Conservation (phyloP, 2,797 vertebrate genomes). For the Limnodromus scolopaceus region DNA sequence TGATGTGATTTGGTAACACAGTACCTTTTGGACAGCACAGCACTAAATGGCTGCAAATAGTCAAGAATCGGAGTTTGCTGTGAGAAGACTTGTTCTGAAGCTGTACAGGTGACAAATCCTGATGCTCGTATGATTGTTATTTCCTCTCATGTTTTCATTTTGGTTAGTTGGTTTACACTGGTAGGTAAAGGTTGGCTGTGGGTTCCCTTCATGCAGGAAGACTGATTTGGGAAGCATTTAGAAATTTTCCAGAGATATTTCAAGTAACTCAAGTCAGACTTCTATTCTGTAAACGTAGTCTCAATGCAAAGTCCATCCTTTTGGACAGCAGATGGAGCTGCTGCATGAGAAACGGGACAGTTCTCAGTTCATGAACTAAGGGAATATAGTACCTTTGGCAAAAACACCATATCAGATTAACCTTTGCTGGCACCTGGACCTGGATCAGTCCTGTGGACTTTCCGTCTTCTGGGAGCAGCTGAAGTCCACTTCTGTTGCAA, state of each 20-base stretch:
- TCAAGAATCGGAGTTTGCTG: not conserved
- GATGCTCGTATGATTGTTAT: not conserved
- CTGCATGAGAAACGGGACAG: not conserved
- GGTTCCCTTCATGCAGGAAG: not conserved
- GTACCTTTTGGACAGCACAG: not conserved
- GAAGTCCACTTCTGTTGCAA: not conserved
- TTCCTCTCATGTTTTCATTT: not conserved
- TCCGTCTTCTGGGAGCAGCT: not conserved
- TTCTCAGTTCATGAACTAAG: accelerated
- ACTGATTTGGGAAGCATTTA: not conserved
- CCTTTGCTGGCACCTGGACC: not conserved
- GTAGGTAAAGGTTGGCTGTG: not conserved
- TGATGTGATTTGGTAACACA: not conserved
- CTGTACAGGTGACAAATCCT: not conserved
- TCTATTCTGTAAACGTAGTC: not conserved
- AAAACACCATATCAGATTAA: not conserved
- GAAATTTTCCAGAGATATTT: not conserved
- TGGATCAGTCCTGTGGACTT: not conserved
- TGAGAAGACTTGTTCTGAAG: not conserved
- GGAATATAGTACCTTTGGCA: too few species aligned
- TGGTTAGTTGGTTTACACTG: not conserved
- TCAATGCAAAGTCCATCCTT: not conserved
- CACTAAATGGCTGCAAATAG: not conserved
- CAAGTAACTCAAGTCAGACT: not conserved
- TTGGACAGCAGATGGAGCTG: conserved; percentile 60